phyloP scores from a whole-genome alignment of 2,888 invertebrate species.

The Orthosia gracilis region DNA sequence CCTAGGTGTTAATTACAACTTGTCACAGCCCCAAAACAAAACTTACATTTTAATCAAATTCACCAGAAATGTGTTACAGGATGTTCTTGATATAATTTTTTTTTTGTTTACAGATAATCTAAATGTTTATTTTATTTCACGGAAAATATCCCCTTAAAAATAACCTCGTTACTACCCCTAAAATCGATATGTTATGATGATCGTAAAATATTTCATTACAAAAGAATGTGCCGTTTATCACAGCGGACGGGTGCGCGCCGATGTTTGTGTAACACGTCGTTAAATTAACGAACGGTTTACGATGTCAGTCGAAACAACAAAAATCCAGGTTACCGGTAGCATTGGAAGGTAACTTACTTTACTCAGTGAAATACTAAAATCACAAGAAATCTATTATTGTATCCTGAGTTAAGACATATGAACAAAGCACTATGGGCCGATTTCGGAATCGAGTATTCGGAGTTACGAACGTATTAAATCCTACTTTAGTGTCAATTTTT shows the following conservation, averaged over 20 bases:
- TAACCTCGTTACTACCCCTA: conserved; percentile 1
- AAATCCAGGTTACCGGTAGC: not conserved
- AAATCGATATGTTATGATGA: conserved; percentile 19
- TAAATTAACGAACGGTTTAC: not conserved
- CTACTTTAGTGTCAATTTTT: too few relatives aligned
- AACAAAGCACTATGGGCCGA: too few relatives aligned
- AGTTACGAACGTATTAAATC: too few relatives aligned
- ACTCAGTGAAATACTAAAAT: too few relatives aligned
- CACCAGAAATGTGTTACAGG: not conserved
- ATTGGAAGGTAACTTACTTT: not conserved
- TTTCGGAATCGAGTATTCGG: too few relatives aligned
- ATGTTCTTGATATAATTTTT: not conserved
- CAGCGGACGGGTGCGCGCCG: not conserved
- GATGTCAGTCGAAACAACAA: not conserved
- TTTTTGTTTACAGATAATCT: not conserved
- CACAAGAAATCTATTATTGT: too few relatives aligned
- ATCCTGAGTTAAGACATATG: too few relatives aligned
- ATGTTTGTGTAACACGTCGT: conserved; percentile 22
- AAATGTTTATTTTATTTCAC: not conserved
- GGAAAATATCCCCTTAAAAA: not conserved
- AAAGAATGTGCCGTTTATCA: conserved; percentile 23
- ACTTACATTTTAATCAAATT: not conserved
- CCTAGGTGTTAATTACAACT: too few relatives aligned
- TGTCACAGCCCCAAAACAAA: too few relatives aligned
- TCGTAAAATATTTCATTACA: conserved; percentile 36